Base-by-base conservation (phyloP, 2,888 invertebrate genomes). In the Cerastoderma edule region DNA sequence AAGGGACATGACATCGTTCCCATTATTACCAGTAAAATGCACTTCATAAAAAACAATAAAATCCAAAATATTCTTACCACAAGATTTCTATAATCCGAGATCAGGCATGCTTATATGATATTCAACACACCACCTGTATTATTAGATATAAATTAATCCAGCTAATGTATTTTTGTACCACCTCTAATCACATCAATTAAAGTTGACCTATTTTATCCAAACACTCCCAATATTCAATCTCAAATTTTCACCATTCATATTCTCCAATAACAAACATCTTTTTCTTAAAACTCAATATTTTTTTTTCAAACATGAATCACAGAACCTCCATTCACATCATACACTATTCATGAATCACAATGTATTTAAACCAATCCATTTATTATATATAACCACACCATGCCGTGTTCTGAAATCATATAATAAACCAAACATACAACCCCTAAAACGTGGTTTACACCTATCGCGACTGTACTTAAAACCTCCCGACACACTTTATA, bases 141-240 rank as follows among this genome's bases (percentile, higher is more conserved):
- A 60, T 60, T 27, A n/a, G n/a, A n/a, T n/a, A n/a, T n/a, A 33
- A 60, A 60, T 60, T 60, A 60, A 60, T n/a, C 16, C 50, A 24
- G 10, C 50, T n/a, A 10, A 2, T n/a, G 24, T 50, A 60, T 60
- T 39, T 39, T 33, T 60, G 39, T 35, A 22, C 60, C 13, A 35
- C 32, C 60, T 39, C 39, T 60, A 60, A 60, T 60, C 60, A 60
- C 60, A 60, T 60, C 60, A 60, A 60, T 60, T 60, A 60, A 60
- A 39, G 39, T 32, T 60, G 60, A 60, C 60, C 60, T 60, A 60
- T 39, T 39, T 60, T 39, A 60, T 22, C 22, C 35, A 60, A 13
- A 53, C 22, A 35, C 35, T 27, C 39, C 30, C 35, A 60, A 60
- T 60, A 39, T 60, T 60, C 60, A 60, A 60, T 60, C 39, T 53